Percentiles rank a stretch among this genome's conserved stretches.
These are phyloP conservation scores for Pollenia angustigena DNA, from an alignment of 2,888 invertebrate species.

Conservation along the genomic window DNA sequence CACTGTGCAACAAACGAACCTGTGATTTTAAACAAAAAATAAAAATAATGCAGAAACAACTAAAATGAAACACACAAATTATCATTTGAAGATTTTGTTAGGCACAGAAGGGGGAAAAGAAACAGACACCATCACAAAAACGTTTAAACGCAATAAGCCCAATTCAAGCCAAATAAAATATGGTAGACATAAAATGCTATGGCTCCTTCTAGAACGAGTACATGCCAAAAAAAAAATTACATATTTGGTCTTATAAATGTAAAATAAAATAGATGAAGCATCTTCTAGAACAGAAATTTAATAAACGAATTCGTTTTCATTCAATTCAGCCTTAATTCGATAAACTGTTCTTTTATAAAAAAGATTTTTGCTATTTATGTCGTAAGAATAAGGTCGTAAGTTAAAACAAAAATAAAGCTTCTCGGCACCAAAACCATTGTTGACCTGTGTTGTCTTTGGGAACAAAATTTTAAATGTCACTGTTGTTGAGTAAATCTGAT, in stretches of 20 bases:
- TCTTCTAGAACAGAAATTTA: conserved; percentile 28
- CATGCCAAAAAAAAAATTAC: conserved; percentile 43
- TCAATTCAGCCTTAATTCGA: not conserved
- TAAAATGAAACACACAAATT: conserved; percentile 49
- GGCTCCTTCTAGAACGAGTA: conserved; percentile 12
- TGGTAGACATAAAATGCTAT: conserved; percentile 55
- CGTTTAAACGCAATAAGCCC: conserved; percentile 62
- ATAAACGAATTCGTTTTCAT: not conserved
- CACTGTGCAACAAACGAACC: conserved; percentile 41
- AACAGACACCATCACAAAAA: conserved; percentile 38
- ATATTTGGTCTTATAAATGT: conserved; percentile 43
- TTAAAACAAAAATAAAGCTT: no score
- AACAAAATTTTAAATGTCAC: no score
- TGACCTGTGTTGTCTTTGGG: no score
- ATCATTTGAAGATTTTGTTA: conserved; percentile 58
- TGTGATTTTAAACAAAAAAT: conserved; percentile 46
- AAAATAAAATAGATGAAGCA: conserved; percentile 10
- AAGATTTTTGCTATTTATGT: no score
- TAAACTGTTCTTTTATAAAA: not conserved
- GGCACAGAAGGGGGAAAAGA: conserved; percentile 11
- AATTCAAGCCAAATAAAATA: conserved; percentile 55
- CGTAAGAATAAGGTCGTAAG: no score
- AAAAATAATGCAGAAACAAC: conserved; percentile 15
- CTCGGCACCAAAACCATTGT: no score
- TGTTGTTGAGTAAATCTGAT: no score